phyloP scores from a whole-genome alignment of 2,888 invertebrate species.

The Sturmia bella region DNA sequence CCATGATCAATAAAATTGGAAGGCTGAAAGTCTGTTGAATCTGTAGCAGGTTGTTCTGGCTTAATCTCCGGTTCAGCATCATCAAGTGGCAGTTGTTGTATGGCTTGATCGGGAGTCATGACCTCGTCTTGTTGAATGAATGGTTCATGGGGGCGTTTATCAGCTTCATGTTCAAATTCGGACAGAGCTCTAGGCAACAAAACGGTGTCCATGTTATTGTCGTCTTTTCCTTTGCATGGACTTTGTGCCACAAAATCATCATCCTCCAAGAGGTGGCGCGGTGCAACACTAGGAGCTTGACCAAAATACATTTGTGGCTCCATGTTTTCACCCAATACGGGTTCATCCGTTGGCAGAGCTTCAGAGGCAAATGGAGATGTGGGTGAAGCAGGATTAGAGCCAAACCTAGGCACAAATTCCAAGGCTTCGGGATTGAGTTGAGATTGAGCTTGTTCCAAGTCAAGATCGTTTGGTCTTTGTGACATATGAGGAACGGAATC shows the following conservation, averaged over 20 bases:
- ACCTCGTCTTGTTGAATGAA: conserved; percentile 54
- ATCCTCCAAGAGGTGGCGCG: conserved; percentile 72
- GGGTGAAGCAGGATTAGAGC: conserved; percentile 84
- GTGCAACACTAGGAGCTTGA: conserved; percentile 64
- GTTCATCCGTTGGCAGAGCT: conserved; percentile 26
- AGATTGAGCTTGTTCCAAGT: conserved; percentile 85
- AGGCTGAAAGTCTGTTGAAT: conserved; percentile 61
- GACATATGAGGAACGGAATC: conserved; percentile 29
- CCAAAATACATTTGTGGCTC: conserved; percentile 65
- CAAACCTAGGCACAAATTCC: conserved; percentile 86
- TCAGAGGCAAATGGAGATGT: conserved; percentile 49
- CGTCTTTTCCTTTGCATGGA: conserved; percentile 85
- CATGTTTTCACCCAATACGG: conserved; percentile 44
- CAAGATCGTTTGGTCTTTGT: conserved; percentile 53
- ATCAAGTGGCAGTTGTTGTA: conserved; percentile 46
- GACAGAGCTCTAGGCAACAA: conserved; percentile 76
- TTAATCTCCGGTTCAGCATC: conserved; percentile 12
- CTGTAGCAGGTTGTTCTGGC: conserved; percentile 8
- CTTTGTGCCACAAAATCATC: conserved; percentile 86
- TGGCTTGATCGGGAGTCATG: conserved; percentile 45
- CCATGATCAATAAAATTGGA: conserved; percentile 74
- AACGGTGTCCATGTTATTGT: conserved; percentile 79
- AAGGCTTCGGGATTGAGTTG: conserved; percentile 92
- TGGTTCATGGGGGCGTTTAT: conserved; percentile 80
- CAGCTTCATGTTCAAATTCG: conserved; percentile 80